Evolutionary conservation across 2,888 invertebrate species (phyloP).

Genomic region (Mythimna vitellina): DNA sequence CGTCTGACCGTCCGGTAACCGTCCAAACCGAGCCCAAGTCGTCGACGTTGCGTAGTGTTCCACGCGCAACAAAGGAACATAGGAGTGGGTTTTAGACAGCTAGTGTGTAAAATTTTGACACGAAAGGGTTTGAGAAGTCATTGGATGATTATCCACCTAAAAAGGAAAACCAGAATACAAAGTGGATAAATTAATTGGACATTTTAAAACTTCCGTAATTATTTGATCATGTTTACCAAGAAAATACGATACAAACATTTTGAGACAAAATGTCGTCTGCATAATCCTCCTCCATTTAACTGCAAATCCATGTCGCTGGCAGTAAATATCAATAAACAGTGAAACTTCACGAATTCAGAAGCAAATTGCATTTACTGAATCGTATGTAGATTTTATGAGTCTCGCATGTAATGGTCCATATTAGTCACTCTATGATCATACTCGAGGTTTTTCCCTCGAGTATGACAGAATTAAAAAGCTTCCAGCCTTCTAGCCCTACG

Average conservation of each 20-base stretch:
- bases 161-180: not conserved
- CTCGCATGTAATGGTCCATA: slow-evolving; percentile 11
- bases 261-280: not conserved
- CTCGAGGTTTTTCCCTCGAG: too few species aligned
- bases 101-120: too few species aligned
- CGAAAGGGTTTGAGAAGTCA: too few species aligned
- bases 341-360: slow-evolving; percentile 30
- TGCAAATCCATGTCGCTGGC: slow-evolving; percentile 30
- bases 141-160: too few species aligned
- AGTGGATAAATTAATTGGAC: not conserved
- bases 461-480: too few species aligned
- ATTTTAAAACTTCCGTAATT: not conserved
- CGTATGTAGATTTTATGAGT: slow-evolving; percentile 41
- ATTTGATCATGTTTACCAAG: not conserved
- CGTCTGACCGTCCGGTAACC: too few species aligned
- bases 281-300: slow-evolving; percentile 6
- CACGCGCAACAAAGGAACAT: too few species aligned
- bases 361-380: slow-evolving; percentile 32
- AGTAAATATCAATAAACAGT: slow-evolving; percentile 42
- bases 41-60: too few species aligned
- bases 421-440: slow-evolving; percentile 19
- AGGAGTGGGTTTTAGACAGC: too few species aligned
- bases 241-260: not conserved
- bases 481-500: too few species aligned
- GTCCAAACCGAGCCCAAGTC: too few species aligned